Evolutionary conservation across 2,113 vertebrate genomes (phyloP).

Genomic region (Brachypodius melanocephalos): DNA sequence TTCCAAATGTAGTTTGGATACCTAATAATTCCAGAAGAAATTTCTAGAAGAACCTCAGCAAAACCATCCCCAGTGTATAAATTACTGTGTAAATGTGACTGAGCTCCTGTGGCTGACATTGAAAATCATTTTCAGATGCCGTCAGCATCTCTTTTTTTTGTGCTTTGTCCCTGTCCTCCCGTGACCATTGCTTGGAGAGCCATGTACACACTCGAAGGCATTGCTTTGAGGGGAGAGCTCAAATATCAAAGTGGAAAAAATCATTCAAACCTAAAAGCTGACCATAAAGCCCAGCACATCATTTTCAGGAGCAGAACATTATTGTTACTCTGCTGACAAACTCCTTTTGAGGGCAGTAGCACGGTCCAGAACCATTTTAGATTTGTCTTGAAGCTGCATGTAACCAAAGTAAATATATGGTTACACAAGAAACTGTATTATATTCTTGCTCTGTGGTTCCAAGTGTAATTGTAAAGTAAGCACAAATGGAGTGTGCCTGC

Average conservation of each 20-base stretch:
- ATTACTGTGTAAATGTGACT: not conserved
- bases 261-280: conserved; percentile 28
- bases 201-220: not conserved
- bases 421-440: conserved; percentile 36
- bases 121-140: conserved; percentile 21
- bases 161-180: conserved; percentile 19
- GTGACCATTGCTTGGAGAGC: conserved; percentile 33
- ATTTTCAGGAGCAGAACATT: conserved; percentile 36
- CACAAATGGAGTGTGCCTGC: not conserved
- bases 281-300: conserved; percentile 58
- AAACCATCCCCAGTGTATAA: not conserved
- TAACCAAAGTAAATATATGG: conserved; percentile 64
- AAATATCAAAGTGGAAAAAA: conserved; percentile 59
- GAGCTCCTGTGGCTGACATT: conserved; percentile 21
- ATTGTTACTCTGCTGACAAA: conserved; percentile 64
- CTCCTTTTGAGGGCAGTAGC: conserved; percentile 57
- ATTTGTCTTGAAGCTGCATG: not conserved
- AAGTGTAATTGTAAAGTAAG: conserved; percentile 49
- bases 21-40: not conserved
- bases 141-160: conserved; percentile 35
- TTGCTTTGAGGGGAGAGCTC: not conserved
- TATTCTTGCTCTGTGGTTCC: not conserved
- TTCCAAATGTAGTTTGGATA: not conserved
- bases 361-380: conserved; percentile 24
- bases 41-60: not conserved